Evolutionary conservation across 2,113 vertebrate genomes (phyloP), one percentile per base, ranked within the genome.

Genomic region (Stigmatopora argus): DNA sequence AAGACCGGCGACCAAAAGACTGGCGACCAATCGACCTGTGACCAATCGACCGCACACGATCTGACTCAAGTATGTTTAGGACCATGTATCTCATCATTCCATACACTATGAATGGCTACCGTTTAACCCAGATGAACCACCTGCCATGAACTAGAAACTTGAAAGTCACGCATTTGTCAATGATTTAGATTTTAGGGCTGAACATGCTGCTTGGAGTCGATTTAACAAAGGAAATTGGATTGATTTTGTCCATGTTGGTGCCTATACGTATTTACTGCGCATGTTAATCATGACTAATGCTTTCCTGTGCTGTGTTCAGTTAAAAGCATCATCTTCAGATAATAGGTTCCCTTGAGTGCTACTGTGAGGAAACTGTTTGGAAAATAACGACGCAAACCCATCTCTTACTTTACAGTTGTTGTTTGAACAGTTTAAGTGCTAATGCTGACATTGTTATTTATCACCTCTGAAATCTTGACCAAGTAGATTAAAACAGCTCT

Each of bases 231-330:
- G 26, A 66, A 44, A 34, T 58, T 18, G 2, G 35, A 57, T 64
- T 49, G 19, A n/a, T 64, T 72, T 67, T 65, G 65, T 58, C 74
- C 61, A 70, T 34, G 49, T 21, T 65, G 67, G 46, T 59, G 34
- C 60, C 34, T 45, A 34, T 64, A 81, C 56, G 26, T 31, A 31
- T 31, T 21, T 45, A 62, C 57, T 44, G 55, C 41, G 41, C 15
- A 21, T 1, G 34, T 70, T 71, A 12, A 47, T 61, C 47, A 56
- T 76, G 69, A 78, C 72, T 77, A 71, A 77, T 71, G 71, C 45
- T 73, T 72, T 83, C 74, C 82, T 83, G 66, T 72, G 66, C 67
- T 73, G 70, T 67, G 81, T 77, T 64, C 67, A 73, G 80, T 75
- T 71, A 72, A 59, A 41, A 59, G 35, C 57, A 44, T 71, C 59